Base-by-base conservation (phyloP, 2,888 invertebrate species). In the Fragum fragum region DNA sequence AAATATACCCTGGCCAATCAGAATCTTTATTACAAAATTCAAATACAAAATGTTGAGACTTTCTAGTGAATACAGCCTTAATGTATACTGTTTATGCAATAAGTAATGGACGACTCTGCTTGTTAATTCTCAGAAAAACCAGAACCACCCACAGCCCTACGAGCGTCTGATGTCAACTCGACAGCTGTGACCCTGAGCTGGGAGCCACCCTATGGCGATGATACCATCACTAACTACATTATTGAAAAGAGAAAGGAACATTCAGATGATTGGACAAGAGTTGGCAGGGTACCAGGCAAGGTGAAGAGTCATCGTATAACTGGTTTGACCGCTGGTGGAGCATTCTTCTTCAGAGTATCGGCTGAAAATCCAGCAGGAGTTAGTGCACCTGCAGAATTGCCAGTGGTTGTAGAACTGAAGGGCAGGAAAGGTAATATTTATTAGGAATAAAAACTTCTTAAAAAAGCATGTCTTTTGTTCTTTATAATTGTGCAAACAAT, bases 341-440 rank as follows among this genome's bases (percentile, higher is more conserved):
- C 91, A n/a, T 98, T 98, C 93, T 96, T 97, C 95, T 98, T 98
- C 96, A 96, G 98, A 81, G 96, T 98, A 14, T 96, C 96, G 90
- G 98, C 98, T 0, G 96, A 96, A 89, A 98, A 98, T 84, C 91
- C 93, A n/a, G 91, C 92, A 18, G 93, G 93, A 18, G 61, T 85
- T 26, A 92, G 94, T 73, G 86, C 88, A 66, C 92, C 92, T 21
- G 87, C 90, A 52, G 92, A 93, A 76, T 85, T 93, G 39, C 88
- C 88, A 52, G 88, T 88, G 26, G 90, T 93, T 28, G 91, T 93
- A 3, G 88, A 90, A 42, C 87, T 93, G 11, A 91, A 91, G 70
- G 89, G 90, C 59, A 88, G 87, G 71, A 91, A 91, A 91, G 91
- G 92, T 91, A 85, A 36, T 36, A 9, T 36, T 36, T 36, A 52